Base-by-base conservation (phyloP, 1,140 invertebrate genomes). In the Brachionus rotundiformis region DNA sequence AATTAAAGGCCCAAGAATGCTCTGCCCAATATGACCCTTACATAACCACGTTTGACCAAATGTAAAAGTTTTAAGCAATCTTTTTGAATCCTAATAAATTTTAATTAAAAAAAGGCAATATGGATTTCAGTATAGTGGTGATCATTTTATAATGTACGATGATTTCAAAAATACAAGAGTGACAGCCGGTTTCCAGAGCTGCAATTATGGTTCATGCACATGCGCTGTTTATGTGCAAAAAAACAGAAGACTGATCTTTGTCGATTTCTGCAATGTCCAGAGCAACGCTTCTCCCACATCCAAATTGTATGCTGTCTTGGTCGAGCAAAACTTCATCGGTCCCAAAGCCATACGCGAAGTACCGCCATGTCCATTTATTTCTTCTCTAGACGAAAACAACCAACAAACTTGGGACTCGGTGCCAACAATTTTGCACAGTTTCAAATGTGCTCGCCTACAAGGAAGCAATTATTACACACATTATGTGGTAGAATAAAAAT, bases 91-190 rank as follows among this genome's bases (percentile, higher is more conserved):
- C 23, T 13, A 63, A 31, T 29, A 29, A 1, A n/a, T 29, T 29
- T 29, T 13, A 29, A 63, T 29, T 10, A 8, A 39, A 39, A 39
- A 44, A 1, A 73, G 68, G 25, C n/a, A 13, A 41, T 73, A 41
- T 27, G 33, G 39, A 25, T 41, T 73, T 13, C 33, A 73, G 7
- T 41, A 41, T 19, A 73, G 33, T 41, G 68, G 68, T 23, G 68
- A 73, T 73, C 68, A 73, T 73, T 73, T 41, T 25, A 44, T 73
- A 44, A 41, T 73, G 68, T 73, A 73, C 39, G 68, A 73, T 23
- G 68, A 73, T 41, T 73, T 73, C 25, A 73, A 41, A 41, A 39
- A 31, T 41, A 73, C 33, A 25, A 73, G 68, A 73, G 36, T 73
- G 36, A 73, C 68, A 23, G 10, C 16, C 8, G 36, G 68, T 41